phyloP scores from a whole-genome alignment of 2,888 invertebrate genomes.

The Sinelater perroti region DNA sequence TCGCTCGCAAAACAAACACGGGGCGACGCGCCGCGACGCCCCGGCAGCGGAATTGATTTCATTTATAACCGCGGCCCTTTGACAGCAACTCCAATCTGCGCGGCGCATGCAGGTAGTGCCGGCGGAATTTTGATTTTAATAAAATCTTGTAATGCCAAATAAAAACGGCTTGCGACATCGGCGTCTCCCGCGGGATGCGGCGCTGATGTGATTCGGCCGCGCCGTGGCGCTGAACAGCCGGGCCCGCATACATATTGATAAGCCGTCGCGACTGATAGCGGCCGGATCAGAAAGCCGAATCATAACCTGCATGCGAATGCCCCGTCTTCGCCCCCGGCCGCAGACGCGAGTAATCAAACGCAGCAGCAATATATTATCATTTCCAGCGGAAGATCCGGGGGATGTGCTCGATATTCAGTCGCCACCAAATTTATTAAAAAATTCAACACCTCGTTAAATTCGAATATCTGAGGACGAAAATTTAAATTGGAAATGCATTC shows the following conservation, averaged over 20 bases:
- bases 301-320: conserved; percentile 46
- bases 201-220: conserved; percentile 45
- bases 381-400: conserved; percentile 33
- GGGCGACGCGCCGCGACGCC: conserved; percentile 45
- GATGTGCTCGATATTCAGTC: conserved; percentile 36
- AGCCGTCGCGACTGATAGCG: conserved; percentile 46
- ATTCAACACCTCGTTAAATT: conserved; percentile 44
- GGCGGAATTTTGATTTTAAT: conserved; percentile 46
- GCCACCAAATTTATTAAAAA: conserved; percentile 40
- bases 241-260: conserved; percentile 51
- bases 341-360: conserved; percentile 40
- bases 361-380: conserved; percentile 41
- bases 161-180: conserved; percentile 43
- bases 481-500: conserved; percentile 43
- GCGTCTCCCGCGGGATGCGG: conserved; percentile 39
- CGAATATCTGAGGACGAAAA: conserved; percentile 39
- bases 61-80: conserved; percentile 52
- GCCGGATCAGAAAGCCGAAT: conserved; percentile 42
- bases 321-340: conserved; percentile 18
- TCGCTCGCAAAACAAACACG: conserved; percentile 51
- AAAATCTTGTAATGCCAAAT: conserved; percentile 44
- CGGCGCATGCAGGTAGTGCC: conserved; percentile 30
- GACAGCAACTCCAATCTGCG: conserved; percentile 52
- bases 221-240: conserved; percentile 40
- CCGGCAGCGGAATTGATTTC: conserved; percentile 53